phyloP scores from a whole-genome alignment of 2,797 vertebrate species.

The Hypotaenidia okinawae region DNA sequence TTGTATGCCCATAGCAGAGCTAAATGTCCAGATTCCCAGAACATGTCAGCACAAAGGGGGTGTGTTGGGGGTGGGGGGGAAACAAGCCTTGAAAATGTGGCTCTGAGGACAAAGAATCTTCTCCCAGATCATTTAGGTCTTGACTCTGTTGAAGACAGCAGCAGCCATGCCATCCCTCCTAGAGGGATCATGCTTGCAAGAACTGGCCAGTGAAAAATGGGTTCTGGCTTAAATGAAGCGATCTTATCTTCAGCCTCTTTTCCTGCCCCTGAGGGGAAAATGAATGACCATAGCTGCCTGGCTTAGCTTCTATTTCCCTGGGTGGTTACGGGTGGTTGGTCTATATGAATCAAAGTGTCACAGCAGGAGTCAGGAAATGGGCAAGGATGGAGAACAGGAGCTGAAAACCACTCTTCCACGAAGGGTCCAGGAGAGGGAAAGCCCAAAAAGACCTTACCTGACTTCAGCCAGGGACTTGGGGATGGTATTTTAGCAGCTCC shows the following conservation, averaged over 20 bases:
- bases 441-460: neutral
- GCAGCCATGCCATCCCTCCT: neutral
- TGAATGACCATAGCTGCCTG: constrained; percentile 1
- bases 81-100: neutral
- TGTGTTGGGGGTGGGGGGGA: no score
- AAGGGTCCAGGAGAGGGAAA: neutral
- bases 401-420: constrained; percentile 3
- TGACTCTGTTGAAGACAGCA: neutral
- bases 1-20: neutral
- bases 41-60: no score
- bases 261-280: constrained; percentile 33
- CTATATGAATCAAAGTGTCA: constrained; percentile 65
- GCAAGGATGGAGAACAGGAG: constrained; percentile 15
- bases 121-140: neutral
- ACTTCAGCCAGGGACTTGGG: neutral
- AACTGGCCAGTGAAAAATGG: neutral
- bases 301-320: constrained; percentile 74
- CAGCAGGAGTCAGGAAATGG: constrained; percentile 73
- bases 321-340: constrained; percentile 72
- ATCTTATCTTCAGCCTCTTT: constrained; percentile 48
- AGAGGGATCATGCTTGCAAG: neutral
- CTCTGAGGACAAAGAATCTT: neutral
- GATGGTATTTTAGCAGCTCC: neutral
- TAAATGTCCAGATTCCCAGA: neutral
- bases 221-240: neutral